Conservation (phyloP, 2,113 vertebrate species). For the Rhadina sibilatrix region DNA sequence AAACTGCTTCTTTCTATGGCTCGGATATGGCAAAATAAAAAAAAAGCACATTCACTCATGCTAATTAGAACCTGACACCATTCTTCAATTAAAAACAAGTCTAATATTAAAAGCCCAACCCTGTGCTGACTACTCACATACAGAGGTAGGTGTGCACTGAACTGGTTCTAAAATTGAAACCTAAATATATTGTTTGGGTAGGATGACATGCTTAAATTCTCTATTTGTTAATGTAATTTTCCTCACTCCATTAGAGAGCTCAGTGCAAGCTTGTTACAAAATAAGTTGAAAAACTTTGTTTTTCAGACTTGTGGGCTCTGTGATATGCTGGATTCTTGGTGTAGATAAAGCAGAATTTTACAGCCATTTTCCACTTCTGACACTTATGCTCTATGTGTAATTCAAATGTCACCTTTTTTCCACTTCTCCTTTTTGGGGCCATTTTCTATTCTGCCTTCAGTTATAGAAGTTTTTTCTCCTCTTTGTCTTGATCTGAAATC, state of each 20-base stretch:
- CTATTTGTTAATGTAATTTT: not conserved
- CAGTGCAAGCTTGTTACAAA: not conserved
- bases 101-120: not conserved
- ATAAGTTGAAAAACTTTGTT: not conserved
- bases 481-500: not conserved
- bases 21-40: not conserved
- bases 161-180: not conserved
- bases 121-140: not conserved
- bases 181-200: not conserved
- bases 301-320: not conserved
- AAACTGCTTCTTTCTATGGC: not conserved
- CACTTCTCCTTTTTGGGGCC: conserved; percentile 6
- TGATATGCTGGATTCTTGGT: not conserved
- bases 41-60: not conserved
- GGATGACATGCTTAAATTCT: not conserved
- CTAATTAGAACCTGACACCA: not conserved
- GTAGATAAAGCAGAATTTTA: not conserved
- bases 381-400: not conserved
- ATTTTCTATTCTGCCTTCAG: not conserved
- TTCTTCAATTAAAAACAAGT: not conserved
- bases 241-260: not conserved
- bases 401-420: conserved; percentile 9
- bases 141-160: not conserved
- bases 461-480: not conserved
- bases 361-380: not conserved